These are phyloP conservation scores for Helicoverpa zea DNA, from an alignment of 1,140 invertebrate species.

Conservation along the genomic window DNA sequence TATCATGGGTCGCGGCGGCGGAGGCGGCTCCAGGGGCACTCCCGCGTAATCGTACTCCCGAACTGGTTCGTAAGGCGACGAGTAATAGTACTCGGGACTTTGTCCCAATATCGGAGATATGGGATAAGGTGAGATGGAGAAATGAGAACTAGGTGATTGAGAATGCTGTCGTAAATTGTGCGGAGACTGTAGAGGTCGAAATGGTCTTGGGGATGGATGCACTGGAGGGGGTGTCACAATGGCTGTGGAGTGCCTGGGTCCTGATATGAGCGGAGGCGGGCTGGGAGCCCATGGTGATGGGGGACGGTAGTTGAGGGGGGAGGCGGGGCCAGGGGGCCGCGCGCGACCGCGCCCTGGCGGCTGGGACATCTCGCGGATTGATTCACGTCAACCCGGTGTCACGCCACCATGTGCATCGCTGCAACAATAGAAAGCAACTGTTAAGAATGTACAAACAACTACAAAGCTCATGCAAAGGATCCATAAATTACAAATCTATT, in stretches of 20 bases:
- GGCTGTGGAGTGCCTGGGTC: slow-evolving; percentile 84
- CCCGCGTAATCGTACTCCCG: slow-evolving; percentile 89
- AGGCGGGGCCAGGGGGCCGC: slow-evolving; percentile 81
- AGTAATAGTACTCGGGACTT: slow-evolving; percentile 89
- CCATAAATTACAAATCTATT: slow-evolving; percentile 16
- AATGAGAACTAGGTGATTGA: slow-evolving; percentile 81
- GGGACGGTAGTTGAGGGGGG: slow-evolving; percentile 88
- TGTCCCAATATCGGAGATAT: slow-evolving; percentile 87
- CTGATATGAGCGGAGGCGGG: slow-evolving; percentile 89
- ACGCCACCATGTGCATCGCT: slow-evolving; percentile 85
- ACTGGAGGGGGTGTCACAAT: slow-evolving; percentile 84
- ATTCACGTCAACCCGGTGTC: slow-evolving; percentile 85
- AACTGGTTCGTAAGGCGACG: slow-evolving; percentile 88
- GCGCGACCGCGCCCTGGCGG: slow-evolving; percentile 86
- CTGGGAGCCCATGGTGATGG: slow-evolving; percentile 89
- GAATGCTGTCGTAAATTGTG: slow-evolving; percentile 78
- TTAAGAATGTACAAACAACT: background rate
- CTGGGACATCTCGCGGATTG: slow-evolving; percentile 87
- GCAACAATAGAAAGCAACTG: slow-evolving; percentile 70
- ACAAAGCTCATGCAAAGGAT: slow-evolving; percentile 3
- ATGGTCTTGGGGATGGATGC: slow-evolving; percentile 78
- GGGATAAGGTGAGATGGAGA: slow-evolving; percentile 84
- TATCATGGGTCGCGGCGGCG: slow-evolving; percentile 87
- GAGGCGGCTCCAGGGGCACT: slow-evolving; percentile 90
- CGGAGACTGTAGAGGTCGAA: slow-evolving; percentile 87